These are phyloP conservation scores for Melanostoma mellinum DNA, from an alignment of 2,888 invertebrate species.

Conservation along the genomic window DNA sequence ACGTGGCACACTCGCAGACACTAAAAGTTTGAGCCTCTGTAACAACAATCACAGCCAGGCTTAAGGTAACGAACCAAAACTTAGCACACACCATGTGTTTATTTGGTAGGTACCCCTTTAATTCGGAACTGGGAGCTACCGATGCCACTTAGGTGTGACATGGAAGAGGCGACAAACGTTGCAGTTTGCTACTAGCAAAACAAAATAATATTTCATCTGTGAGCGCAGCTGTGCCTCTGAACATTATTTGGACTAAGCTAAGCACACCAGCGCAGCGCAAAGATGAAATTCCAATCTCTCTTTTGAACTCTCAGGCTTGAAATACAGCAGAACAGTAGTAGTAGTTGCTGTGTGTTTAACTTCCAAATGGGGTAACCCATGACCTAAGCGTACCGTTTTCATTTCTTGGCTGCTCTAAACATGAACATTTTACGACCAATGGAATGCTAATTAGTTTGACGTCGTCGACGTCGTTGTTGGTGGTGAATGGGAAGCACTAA, in stretches of 20 bases:
- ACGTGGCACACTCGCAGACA: constrained; percentile 36
- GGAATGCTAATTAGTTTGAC: constrained; percentile 72
- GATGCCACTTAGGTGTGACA: constrained; percentile 61
- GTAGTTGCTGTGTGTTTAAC: constrained; percentile 59
- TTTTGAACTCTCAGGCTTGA: constrained; percentile 12
- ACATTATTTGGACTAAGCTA: constrained; percentile 22
- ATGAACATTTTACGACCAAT: constrained; percentile 62
- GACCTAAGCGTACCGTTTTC: constrained; percentile 62
- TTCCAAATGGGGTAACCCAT: constrained; percentile 71
- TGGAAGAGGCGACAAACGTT: constrained; percentile 70
- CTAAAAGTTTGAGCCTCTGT: constrained; percentile 25
- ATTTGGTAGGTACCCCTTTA: neutral
- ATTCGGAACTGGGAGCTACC: constrained; percentile 20
- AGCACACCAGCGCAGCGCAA: constrained; percentile 14
- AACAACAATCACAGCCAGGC: constrained; percentile 37
- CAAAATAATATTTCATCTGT: constrained; percentile 57
- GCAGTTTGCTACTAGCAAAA: constrained; percentile 41
- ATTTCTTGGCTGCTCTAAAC: constrained; percentile 45
- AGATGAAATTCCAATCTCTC: constrained; percentile 55
- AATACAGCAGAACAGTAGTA: constrained; percentile 32
- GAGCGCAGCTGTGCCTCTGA: constrained; percentile 48
- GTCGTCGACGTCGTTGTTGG: constrained; percentile 39
- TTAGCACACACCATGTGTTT: constrained; percentile 6
- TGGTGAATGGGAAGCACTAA: constrained; percentile 41
- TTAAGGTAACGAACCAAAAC: neutral